phyloP scores from a whole-genome alignment of 2,113 vertebrate species.

The Lynx canadensis region DNA sequence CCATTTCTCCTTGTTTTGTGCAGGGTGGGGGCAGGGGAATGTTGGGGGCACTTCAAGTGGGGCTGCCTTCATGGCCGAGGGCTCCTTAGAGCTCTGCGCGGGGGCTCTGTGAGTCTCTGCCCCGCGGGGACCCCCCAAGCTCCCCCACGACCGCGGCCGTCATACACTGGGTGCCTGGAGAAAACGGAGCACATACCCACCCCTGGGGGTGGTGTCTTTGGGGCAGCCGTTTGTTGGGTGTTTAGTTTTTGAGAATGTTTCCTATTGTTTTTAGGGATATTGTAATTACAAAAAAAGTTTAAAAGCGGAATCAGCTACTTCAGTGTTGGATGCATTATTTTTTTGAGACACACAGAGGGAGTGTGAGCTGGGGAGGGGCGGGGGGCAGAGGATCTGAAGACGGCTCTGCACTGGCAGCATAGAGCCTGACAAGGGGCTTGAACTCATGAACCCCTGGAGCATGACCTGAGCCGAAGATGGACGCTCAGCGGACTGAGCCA shows the following conservation, averaged over 20 bases:
- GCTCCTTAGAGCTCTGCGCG: not conserved
- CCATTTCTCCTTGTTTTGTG: not conserved
- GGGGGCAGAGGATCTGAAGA: no score
- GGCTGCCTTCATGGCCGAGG: not conserved
- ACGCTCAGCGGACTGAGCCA: no score
- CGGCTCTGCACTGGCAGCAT: no score
- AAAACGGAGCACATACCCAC: not conserved
- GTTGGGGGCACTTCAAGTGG: not conserved
- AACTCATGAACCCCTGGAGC: no score
- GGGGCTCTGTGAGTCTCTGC: not conserved
- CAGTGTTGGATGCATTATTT: no score
- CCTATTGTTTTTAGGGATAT: not conserved
- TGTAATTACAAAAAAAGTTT: not conserved
- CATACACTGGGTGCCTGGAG: not conserved
- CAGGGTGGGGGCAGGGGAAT: not conserved
- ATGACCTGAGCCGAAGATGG: no score
- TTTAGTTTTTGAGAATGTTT: not conserved
- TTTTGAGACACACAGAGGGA: no score
- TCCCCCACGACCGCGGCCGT: fast-evolving
- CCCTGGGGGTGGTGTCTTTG: not conserved
- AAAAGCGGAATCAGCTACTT: not conserved
- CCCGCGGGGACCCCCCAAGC: fast-evolving
- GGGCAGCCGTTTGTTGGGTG: not conserved
- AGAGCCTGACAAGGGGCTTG: no score
- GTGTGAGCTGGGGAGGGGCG: no score